Percentiles rank a stretch among this genome's conserved stretches.
Evolutionary conservation across 2,113 vertebrate genomes (phyloP).

Genomic region (Raphicerus campestris): DNA sequence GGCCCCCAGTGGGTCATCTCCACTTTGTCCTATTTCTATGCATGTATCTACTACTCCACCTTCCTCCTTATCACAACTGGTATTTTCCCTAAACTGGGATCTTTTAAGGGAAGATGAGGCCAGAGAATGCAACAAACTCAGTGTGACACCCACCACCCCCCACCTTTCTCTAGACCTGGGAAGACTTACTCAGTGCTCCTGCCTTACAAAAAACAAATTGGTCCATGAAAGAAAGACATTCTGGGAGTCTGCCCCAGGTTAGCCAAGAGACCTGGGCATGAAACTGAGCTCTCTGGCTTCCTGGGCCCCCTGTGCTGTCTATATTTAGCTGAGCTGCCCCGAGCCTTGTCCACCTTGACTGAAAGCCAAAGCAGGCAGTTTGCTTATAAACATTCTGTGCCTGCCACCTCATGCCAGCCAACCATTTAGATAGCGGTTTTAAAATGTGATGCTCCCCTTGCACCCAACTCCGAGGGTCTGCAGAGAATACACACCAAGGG

Average conservation of each 20-base stretch:
- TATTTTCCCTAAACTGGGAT: neutral
- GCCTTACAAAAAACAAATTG: neutral
- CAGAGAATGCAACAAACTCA: neutral
- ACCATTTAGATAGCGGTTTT: constrained; percentile 22
- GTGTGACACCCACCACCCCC: neutral
- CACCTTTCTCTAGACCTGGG: neutral
- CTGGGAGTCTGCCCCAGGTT: neutral
- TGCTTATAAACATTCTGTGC: constrained; percentile 43
- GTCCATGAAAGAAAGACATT: neutral
- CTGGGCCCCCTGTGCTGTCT: neutral
- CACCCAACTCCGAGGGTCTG: neutral
- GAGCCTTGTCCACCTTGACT: constrained; percentile 32
- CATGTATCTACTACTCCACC: neutral
- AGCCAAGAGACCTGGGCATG: constrained; percentile 13
- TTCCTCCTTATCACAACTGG: neutral
- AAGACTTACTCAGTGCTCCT: neutral
- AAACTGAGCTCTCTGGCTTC: constrained; percentile 27
- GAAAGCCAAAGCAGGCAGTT: constrained; percentile 57
- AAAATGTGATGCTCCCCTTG: neutral
- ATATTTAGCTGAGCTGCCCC: constrained; percentile 35
- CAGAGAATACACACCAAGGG: neutral
- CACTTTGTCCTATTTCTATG: neutral
- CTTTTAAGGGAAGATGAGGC: neutral
- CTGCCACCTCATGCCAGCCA: constrained; percentile 39
- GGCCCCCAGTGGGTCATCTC: neutral